Conservation (phyloP, 2,113 vertebrate species). For the Stegostoma tigrinum region DNA sequence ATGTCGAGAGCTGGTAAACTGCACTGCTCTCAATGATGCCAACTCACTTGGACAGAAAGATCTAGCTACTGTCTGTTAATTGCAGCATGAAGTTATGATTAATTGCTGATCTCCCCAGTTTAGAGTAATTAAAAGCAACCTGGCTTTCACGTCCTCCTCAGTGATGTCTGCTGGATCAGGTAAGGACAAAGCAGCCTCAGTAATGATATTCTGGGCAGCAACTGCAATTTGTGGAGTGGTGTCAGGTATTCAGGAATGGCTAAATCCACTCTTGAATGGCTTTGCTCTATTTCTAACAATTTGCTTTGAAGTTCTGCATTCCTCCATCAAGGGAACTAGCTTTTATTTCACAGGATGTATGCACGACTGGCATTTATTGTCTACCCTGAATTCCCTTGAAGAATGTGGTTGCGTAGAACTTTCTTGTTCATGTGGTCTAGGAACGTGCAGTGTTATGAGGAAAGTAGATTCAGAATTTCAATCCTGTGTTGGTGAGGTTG, state of each 20-base stretch:
- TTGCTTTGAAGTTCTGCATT: neutral
- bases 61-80: neutral
- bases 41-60: neutral
- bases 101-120: neutral
- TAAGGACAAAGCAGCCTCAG: neutral
- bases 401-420: too few species aligned
- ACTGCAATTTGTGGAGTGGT: neutral
- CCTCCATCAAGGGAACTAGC: neutral
- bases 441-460: too few species aligned
- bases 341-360: too few species aligned
- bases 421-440: too few species aligned
- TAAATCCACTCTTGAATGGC: neutral
- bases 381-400: too few species aligned
- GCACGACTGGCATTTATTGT: too few species aligned
- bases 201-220: neutral
- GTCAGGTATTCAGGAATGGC: too few species aligned
- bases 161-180: neutral
- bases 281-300: neutral
- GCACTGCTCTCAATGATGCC: neutral
- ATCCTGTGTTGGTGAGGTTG: neutral
- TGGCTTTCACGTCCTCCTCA: neutral
- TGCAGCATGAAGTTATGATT: neutral
- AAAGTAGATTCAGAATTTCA: neutral
- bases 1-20: neutral
- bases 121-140: neutral